Evolutionary conservation across 2,797 vertebrate genomes (phyloP), one percentile per base, ranked within the genome.

Genomic region (Sebastes oblongus): DNA sequence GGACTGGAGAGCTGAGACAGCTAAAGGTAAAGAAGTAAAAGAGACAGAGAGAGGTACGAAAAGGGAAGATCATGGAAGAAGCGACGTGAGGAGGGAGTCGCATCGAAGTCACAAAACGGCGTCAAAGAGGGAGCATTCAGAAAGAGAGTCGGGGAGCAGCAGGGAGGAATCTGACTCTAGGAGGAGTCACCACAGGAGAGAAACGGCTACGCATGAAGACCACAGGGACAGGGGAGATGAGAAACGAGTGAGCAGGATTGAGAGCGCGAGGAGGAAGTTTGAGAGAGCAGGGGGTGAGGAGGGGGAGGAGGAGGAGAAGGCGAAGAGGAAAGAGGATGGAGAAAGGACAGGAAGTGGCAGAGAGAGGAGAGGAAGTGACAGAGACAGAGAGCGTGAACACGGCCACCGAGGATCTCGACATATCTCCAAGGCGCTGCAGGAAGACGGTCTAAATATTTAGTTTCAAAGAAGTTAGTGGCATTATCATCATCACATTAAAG

Each of bases 401-500:
- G 25, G 70, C 3, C 80, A 25, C 12, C 4, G 32, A 56, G 80
- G 85, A 39, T 79, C 77, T 12, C 73, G 80, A 0, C 20, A 30
- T 2, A 60, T 13, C 4, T 76, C 89, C 70, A 81, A 67, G 6
- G 22, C 20, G 8, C 52, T 87, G 29, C 52, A 36, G 66, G 81
- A 84, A 3, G 86, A 93, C 2, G 88, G 94, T 4, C 91, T 93
- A 0, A 34, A 92, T 7, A 93, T 94, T 68, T 94, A 89, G 64
- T 1, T 50, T 20, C 1, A 30, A 22, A 25, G 3, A 25, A 20
- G n/a, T 39, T 36, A 22, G 8, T 39, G 6, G 1, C 22, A 36
- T 64, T 39, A 42, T 42, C 20, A 24, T 46, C 24, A 6, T 22
- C 66, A 30, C 25, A 10, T 67, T 20, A 25, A 36, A 66, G 20